phyloP scores from a whole-genome alignment of 2,113 vertebrate genomes.

The Phocoena sinus region DNA sequence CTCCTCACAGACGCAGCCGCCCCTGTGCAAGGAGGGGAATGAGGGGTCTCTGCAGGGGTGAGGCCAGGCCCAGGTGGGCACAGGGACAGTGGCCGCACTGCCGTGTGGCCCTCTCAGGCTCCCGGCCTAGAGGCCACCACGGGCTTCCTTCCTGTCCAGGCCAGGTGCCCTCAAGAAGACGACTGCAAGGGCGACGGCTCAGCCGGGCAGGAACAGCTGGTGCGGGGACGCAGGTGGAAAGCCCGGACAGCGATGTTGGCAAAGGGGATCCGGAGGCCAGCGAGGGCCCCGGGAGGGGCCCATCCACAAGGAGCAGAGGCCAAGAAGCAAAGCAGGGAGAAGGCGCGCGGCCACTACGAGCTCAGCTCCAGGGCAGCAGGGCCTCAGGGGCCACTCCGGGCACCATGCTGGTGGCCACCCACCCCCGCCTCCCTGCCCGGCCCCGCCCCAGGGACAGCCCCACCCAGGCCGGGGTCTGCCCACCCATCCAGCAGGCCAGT shows the following conservation, averaged over 20 bases:
- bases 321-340: no score
- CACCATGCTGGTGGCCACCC: not conserved
- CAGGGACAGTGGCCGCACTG: not conserved
- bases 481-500: not conserved
- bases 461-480: not conserved
- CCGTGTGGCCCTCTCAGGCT: not conserved
- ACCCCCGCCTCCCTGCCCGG: no score
- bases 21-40: not conserved
- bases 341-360: not conserved
- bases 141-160: no score
- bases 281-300: not conserved
- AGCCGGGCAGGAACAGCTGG: not conserved
- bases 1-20: not conserved
- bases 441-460: not conserved
- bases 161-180: rapidly evolving
- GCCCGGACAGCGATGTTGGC: rapidly evolving
- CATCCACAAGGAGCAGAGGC: not conserved
- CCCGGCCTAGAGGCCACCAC: rapidly evolving
- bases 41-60: not conserved
- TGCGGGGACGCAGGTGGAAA: rapidly evolving
- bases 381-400: not conserved
- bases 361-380: not conserved
- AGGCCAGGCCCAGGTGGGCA: not conserved
- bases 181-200: rapidly evolving
- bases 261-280: not conserved